Conservation (phyloP, 1,140 invertebrate genomes). For the Pristionchus pacificus region DNA sequence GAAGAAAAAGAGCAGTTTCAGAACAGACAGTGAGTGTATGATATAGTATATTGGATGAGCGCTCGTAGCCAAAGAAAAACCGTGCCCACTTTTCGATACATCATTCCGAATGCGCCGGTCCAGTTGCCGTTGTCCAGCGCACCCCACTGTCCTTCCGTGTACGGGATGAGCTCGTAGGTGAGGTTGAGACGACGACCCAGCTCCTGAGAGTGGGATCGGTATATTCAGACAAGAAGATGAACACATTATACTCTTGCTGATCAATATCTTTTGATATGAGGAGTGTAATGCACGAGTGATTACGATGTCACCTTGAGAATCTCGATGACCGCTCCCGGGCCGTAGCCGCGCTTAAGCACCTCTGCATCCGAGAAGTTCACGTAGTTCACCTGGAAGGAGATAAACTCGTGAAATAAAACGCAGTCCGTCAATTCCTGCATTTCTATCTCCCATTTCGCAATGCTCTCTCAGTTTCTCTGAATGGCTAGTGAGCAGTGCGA, state of each 20-base stretch:
- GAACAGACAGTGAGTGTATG: not conserved
- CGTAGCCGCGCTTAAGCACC: conserved; percentile 27
- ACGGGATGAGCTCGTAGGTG: not conserved
- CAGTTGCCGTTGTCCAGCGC: conserved; percentile 31
- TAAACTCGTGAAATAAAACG: not conserved
- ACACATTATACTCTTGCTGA: not conserved
- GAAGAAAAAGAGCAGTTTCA: no score
- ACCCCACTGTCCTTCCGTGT: conserved; percentile 25
- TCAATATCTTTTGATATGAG: not conserved
- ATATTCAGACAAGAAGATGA: not conserved
- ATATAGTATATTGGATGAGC: not conserved
- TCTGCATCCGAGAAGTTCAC: conserved; percentile 33
- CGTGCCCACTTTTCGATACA: conserved; percentile 16
- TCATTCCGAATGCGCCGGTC: conserved; percentile 32
- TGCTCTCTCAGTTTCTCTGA: no score
- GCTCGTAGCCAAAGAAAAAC: not conserved
- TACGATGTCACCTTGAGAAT: conserved; percentile 35
- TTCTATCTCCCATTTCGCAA: no score
- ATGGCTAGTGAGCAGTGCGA: no score
- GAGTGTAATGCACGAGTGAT: conserved; percentile 33
- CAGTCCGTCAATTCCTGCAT: no score
- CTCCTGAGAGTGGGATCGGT: not conserved
- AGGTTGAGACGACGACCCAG: no score
- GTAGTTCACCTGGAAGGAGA: conserved; percentile 33
- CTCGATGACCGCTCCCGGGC: conserved; percentile 40